Evolutionary conservation across 2,797 vertebrate species (phyloP).

Genomic region (Momotus momota): DNA sequence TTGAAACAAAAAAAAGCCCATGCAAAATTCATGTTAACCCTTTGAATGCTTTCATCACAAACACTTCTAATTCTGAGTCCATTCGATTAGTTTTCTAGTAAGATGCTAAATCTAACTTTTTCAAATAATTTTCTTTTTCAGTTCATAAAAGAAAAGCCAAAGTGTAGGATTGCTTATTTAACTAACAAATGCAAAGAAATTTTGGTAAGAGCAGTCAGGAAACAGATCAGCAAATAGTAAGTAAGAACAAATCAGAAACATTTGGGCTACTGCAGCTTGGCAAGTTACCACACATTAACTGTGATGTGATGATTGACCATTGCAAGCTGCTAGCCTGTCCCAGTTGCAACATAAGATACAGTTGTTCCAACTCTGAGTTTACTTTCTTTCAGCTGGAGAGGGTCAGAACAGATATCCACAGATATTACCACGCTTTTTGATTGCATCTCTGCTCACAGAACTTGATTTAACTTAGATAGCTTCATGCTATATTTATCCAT

Average conservation of each 20-base stretch:
- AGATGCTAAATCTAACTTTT: background rate
- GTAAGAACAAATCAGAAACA: background rate
- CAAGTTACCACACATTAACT: background rate
- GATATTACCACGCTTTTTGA: background rate
- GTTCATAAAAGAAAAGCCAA: background rate
- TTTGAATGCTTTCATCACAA: background rate
- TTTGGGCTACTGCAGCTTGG: background rate
- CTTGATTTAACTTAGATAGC: too few relatives aligned
- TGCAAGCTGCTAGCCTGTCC: background rate
- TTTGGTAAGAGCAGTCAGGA: background rate
- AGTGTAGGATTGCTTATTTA: background rate
- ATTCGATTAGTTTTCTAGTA: background rate
- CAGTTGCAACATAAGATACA: background rate
- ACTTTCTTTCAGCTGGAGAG: background rate
- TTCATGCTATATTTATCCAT: too few relatives aligned
- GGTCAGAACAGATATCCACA: background rate
- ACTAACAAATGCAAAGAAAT: background rate
- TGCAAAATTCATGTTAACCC: background rate
- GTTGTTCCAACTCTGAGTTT: background rate
- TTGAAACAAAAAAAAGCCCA: background rate
- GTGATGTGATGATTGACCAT: background rate
- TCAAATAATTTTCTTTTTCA: background rate
- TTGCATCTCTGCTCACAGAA: background rate
- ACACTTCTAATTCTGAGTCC: background rate
- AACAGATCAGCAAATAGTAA: background rate